Evolutionary conservation across 2,797 vertebrate genomes (phyloP).

Genomic region (Remorina albescens): DNA sequence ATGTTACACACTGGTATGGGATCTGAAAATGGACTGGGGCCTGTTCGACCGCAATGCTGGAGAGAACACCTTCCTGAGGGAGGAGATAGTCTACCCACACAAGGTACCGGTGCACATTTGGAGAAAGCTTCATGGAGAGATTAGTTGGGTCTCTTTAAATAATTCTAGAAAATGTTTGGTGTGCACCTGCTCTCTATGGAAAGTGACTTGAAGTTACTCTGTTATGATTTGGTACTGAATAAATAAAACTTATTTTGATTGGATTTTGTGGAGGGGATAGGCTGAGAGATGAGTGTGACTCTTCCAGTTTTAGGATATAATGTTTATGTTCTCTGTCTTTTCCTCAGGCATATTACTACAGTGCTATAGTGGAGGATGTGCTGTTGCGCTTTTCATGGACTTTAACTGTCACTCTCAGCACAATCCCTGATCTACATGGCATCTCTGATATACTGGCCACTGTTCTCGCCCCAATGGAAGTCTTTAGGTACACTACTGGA

Average conservation of each 20-base stretch:
- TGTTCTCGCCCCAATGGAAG: slow-evolving; percentile 94
- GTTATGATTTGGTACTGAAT: too few species aligned
- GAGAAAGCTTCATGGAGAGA: too few species aligned
- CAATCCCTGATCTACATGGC: slow-evolving; percentile 68
- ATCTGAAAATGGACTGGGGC: slow-evolving; percentile 99
- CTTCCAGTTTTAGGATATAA: background rate
- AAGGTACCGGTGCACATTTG: slow-evolving; percentile 84
- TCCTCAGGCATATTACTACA: slow-evolving; percentile 96
- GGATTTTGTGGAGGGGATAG: background rate
- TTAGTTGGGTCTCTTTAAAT: too few species aligned
- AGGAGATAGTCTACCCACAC: slow-evolving; percentile 99
- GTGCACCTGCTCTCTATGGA: too few species aligned
- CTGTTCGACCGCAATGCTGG: slow-evolving; percentile 97
- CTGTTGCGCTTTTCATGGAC: slow-evolving; percentile 96
- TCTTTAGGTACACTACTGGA: slow-evolving; percentile 86
- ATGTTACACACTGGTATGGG: slow-evolving; percentile 97
- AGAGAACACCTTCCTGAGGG: slow-evolving; percentile 96
- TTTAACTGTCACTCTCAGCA: slow-evolving; percentile 89
- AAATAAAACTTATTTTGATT: too few species aligned
- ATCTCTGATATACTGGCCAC: slow-evolving; percentile 91
- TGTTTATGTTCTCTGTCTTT: slow-evolving; percentile 3
- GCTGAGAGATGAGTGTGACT: too few species aligned
- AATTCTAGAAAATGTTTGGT: too few species aligned
- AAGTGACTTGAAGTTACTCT: too few species aligned
- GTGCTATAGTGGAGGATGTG: slow-evolving; percentile 96